These are phyloP conservation scores for Myxocyprinus asiaticus DNA, from an alignment of 2,113 vertebrate species.

Conservation along the genomic window DNA sequence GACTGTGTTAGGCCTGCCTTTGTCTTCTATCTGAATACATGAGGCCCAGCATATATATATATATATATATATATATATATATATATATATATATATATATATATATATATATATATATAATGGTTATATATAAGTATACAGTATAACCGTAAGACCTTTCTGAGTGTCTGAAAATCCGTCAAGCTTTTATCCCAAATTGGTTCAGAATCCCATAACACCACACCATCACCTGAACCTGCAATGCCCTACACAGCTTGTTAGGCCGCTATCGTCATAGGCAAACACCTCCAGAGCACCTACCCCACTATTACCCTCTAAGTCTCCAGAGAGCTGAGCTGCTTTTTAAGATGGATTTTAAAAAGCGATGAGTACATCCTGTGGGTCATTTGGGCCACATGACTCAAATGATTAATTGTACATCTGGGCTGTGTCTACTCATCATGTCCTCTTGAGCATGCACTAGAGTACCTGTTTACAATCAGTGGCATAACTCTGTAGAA, in stretches of 20 bases:
- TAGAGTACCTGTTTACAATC: slow-evolving; percentile 44
- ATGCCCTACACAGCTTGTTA: slow-evolving; percentile 43
- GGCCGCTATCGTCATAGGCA: slow-evolving; percentile 40
- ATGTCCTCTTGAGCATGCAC: slow-evolving; percentile 21
- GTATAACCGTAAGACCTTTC: slow-evolving; percentile 33
- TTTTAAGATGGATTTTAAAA: slow-evolving; percentile 57
- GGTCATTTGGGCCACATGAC: slow-evolving; percentile 40
- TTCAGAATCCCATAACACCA: slow-evolving; percentile 41
- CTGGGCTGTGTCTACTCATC: slow-evolving; percentile 28
- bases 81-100: too few species aligned
- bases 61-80: too few species aligned
- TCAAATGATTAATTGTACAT: slow-evolving; percentile 51
- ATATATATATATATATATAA: not conserved
- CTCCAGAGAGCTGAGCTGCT: slow-evolving; percentile 49
- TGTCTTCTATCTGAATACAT: too few species aligned
- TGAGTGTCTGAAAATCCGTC: slow-evolving; percentile 48
- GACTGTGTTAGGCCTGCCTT: too few species aligned
- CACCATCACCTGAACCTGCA: slow-evolving; percentile 31
- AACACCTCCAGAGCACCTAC: slow-evolving; percentile 43
- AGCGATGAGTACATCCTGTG: slow-evolving; percentile 49
- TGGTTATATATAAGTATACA: slow-evolving; percentile 4
- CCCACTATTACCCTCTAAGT: slow-evolving; percentile 45
- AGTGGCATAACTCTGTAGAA: slow-evolving; percentile 28
- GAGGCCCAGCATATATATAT: too few species aligned
- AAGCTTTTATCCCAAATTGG: slow-evolving; percentile 52